Conservation (phyloP, 2,888 invertebrate genomes). For the Volucella zonaria region DNA sequence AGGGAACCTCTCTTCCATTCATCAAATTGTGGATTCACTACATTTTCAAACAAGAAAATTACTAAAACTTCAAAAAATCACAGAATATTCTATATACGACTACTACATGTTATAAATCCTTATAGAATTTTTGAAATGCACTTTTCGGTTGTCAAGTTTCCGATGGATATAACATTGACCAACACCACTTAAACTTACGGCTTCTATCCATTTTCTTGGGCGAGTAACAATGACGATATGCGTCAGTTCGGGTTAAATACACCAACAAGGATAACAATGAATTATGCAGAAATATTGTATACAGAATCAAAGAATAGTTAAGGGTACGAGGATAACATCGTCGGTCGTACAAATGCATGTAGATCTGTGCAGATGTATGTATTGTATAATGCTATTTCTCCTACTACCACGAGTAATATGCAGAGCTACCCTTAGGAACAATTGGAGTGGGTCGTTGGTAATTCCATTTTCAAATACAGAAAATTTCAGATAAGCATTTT, state of each 20-base stretch:
- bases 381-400: no score
- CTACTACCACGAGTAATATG: neutral
- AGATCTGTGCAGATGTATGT: no score
- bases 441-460: constrained; percentile 51
- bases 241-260: constrained; percentile 71
- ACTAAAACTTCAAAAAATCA: no score
- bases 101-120: no score
- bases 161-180: constrained; percentile 9
- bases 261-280: constrained; percentile 64
- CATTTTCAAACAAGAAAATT: no score
- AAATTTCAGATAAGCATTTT: constrained; percentile 68
- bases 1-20: no score
- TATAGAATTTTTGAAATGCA: constrained; percentile 19
- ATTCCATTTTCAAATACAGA: constrained; percentile 68
- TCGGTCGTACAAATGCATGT: no score
- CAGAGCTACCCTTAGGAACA: neutral
- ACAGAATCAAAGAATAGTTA: constrained; percentile 1
- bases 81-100: no score
- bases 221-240: constrained; percentile 34
- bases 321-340: no score
- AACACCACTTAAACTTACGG: constrained; percentile 52
- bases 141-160: no score
- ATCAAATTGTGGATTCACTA: no score
- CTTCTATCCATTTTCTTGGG: constrained; percentile 35
- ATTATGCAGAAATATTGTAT: constrained; percentile 65